Evolutionary conservation across 1,140 invertebrate species (phyloP).

Genomic region (Fopius arisanus): DNA sequence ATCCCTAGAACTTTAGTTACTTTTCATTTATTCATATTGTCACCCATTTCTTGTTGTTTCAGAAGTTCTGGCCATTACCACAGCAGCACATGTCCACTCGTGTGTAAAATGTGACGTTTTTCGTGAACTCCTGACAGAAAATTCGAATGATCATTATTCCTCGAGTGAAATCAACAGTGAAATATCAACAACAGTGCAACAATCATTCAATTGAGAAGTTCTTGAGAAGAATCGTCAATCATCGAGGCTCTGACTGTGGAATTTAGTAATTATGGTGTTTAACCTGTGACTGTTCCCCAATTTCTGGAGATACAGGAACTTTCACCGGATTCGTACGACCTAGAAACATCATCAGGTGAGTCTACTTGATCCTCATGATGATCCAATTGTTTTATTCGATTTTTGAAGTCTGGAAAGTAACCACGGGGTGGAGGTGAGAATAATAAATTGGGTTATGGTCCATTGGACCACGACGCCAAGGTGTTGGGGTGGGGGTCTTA

Average conservation of each 20-base stretch:
- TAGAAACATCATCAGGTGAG: neutral
- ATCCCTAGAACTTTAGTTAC: no score
- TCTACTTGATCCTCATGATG: neutral
- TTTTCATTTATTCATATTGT: neutral
- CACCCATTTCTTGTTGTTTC: neutral
- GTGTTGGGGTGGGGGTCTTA: neutral
- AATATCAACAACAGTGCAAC: neutral
- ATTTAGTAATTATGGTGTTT: no score
- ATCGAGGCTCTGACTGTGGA: no score
- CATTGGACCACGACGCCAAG: conserved; percentile 5
- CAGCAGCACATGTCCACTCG: neutral
- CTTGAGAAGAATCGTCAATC: no score
- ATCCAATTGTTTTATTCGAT: neutral
- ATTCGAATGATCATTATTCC: neutral
- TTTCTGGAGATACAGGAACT: neutral
- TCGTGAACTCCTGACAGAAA: neutral
- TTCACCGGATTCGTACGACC: neutral
- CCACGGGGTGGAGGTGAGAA: neutral
- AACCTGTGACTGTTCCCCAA: neutral
- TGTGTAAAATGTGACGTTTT: neutral
- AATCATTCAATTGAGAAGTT: no score
- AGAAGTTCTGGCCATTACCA: neutral
- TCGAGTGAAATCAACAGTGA: neutral
- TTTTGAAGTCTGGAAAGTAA: neutral
- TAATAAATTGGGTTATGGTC: neutral